Base-by-base conservation (phyloP, 2,797 vertebrate genomes). In the Enteromius afrohamiltoni region DNA sequence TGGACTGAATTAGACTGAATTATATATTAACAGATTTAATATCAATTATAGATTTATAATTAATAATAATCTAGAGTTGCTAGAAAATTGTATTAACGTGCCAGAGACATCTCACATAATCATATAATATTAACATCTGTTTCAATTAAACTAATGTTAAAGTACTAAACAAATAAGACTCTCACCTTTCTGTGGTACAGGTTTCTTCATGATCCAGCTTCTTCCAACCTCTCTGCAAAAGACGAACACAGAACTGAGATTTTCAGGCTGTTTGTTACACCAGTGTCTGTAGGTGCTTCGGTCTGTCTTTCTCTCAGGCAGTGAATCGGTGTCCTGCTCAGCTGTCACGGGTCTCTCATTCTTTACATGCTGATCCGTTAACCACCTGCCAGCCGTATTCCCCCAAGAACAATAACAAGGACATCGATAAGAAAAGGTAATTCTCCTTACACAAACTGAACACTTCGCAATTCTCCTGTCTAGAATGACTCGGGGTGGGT, bases 201-300 rank as follows among this genome's bases (percentile, higher is more conserved):
- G 96, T 87, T 97, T 98, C 96, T 96, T 96, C 96, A 98, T 96
- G 93, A 91, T 96, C 95, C 89, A 93, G 89, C 84, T 88, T 88
- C 90, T 91, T 88, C 16, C 88, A 91, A 91, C 90, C 90, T 83
- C 40, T 58, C 87, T 88, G 58, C 34, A 60, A 80, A 71, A 26
- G 17, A 62, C 5, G 45, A 77, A 58, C 76, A 80, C 29, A 80
- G 84, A 90, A 88, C 85, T 86, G 2, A 40, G 4, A 85, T 16
- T 19, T 5, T 23, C 26, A 64, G 21, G 2, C 10, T 1, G 9
- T 2, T 67, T 65, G 13, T 74, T 40, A 3, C 34, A 45, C 7
- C 2, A 21, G 19, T n/a, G 17, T 14, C 40, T 42, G 40, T 19
- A 6, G 11, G 8, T 47, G 37, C 11, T 21, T 40, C 1, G 0